These are phyloP conservation scores for Harpalus rubripes DNA, from an alignment of 2,888 invertebrate species.

Conservation along the genomic window DNA sequence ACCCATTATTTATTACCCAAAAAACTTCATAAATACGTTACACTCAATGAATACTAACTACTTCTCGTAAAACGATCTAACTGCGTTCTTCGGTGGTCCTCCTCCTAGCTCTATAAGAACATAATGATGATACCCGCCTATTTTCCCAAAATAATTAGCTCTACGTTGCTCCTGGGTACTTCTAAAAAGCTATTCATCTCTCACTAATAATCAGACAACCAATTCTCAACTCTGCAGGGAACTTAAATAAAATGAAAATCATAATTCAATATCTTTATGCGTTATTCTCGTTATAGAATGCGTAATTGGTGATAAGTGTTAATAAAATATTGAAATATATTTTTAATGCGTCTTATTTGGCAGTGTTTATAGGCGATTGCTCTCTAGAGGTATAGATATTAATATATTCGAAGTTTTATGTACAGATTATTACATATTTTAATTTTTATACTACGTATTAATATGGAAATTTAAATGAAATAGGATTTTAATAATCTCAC, in stretches of 20 bases:
- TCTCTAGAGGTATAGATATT: background rate
- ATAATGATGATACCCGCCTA: background rate
- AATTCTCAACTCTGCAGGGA: background rate
- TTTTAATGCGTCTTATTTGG: background rate
- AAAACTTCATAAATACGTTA: too few relatives aligned
- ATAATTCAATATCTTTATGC: slow-evolving; percentile 1
- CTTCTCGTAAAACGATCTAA: too few relatives aligned
- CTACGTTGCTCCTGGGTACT: background rate
- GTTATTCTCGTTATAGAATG: background rate
- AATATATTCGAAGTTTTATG: slow-evolving; percentile 13
- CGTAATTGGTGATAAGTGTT: slow-evolving; percentile 16
- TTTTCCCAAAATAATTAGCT: background rate
- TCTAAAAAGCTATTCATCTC: background rate
- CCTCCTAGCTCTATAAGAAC: background rate
- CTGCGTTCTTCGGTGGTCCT: background rate
- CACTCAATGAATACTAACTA: too few relatives aligned
- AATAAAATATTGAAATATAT: slow-evolving; percentile 16
- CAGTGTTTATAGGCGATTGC: background rate
- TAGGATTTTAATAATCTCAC: background rate
- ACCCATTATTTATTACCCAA: too few relatives aligned
- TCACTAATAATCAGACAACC: background rate
- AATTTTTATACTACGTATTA: slow-evolving; percentile 11
- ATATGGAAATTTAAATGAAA: slow-evolving; percentile 22
- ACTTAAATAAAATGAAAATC: background rate
- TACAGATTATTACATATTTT: slow-evolving; percentile 20